Base-by-base conservation (phyloP, 2,888 invertebrate species). In the Tetanocera ferruginea region DNA sequence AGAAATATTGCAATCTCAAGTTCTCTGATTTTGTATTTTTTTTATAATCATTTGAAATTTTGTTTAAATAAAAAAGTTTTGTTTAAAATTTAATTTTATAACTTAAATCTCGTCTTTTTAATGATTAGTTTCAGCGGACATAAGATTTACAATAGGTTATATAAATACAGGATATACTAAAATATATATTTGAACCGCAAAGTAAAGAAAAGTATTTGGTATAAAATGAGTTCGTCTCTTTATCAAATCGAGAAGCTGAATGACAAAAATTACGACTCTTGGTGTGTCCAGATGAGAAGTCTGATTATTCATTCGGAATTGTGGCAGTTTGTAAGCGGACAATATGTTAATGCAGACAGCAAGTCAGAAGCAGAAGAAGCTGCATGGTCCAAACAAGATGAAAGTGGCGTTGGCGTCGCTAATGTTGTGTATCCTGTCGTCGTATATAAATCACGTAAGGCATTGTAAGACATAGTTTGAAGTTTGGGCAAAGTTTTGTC, bases 361-460 rank as follows among this genome's bases (percentile, higher is more conserved):
- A 19, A 14, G 5, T n/a, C n/a, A 8, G 64, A 67, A 2, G n/a
- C 5, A n/a, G 60, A 60, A 19, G n/a, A 14, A 4, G 60, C 60
- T 11, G 2, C 28, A 52, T 77, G 77, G 79, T 67, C 72, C 17
- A 52, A 34, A 11, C 76, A 77, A 28, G 79, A 80, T 70, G 78
- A 80, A 49, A 83, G 79, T n/a, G 60, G 80, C 81, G 6, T 70
- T 81, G 57, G 82, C 81, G 23, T 78, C 80, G 14, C 79, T 80
- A 25, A 78, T 80, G 17, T 51, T 81, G 19, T 70, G 81, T 60
- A 73, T 81, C 34, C 80, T 82, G 25, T 37, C 82, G 49, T 80
- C 78, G n/a, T 80, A 82, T 60, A 31, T 81, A 60, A 78, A 76
- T 2, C 78, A 81, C 64, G 64, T 81, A n/a, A 82, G 76, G 51